Evolutionary conservation across 2,113 vertebrate species (phyloP), one percentile per base, ranked within the genome.

Genomic region (Penelope pileata): DNA sequence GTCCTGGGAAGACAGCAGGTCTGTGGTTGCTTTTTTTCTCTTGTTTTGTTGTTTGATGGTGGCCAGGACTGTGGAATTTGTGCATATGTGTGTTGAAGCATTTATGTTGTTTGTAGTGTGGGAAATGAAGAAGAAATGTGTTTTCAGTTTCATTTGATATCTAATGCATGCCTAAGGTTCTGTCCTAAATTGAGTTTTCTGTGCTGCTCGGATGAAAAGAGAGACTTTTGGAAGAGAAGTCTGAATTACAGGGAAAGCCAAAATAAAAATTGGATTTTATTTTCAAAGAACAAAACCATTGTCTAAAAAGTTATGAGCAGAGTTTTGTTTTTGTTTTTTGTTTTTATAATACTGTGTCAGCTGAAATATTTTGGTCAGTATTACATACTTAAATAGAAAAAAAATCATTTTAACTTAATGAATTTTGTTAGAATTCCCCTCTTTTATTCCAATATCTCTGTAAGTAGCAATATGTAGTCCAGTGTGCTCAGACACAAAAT

Each of bases 181-280:
- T 78, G 1, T 86, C 62, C 94, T 88, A 95, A 96, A 95, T 94
- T 83, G 47, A 95, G 67, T 95, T 96, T 97, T 95, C 85, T 88
- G 91, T 2, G 0, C 83, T 83, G 16, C 27, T 72, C 68, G 83
- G 60, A 83, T 36, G 83, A 78, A 88, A 94, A 88, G 30, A 29
- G 40, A 81, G 66, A 60, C 80, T 86, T 83, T 91, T 75, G 83
- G 90, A 91, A 86, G 74, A 53, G 67, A 91, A 91, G 18, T 53
- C 60, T 60, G 76, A 75, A 40, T 68, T 88, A 40, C 21, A 51
- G 59, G 63, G 51, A 81, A 96, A 78, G 69, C 30, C 64, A 86
- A 56, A 86, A 88, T 68, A 90, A 90, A 90, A 95, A 88, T 7
- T 60, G 18, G 42, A 36, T 96, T 93, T 45, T 81, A 68, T 90